These are phyloP conservation scores for Drosophila anomalata DNA, from an alignment of 2,888 invertebrate species.

Conservation along the genomic window DNA sequence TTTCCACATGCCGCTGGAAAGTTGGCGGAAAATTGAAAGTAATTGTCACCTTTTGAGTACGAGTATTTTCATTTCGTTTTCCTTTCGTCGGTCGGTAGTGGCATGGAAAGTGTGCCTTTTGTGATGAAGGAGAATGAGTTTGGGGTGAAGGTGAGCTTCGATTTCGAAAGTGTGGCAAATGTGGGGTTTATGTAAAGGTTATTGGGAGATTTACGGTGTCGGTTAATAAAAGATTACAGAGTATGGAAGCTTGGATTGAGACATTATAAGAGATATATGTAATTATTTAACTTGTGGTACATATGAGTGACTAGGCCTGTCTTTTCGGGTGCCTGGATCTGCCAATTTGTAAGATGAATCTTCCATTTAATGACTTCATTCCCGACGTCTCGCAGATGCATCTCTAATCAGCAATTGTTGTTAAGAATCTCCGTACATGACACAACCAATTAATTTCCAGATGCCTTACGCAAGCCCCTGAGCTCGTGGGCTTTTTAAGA, in stretches of 20 bases:
- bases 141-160: constrained; percentile 34
- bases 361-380: constrained; percentile 42
- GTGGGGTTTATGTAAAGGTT: constrained; percentile 2
- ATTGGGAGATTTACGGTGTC: neutral
- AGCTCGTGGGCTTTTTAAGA: constrained; percentile 3
- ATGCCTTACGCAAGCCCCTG: constrained; percentile 46
- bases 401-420: constrained; percentile 45
- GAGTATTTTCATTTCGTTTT: constrained; percentile 36
- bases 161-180: constrained; percentile 32
- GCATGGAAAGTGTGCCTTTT: constrained; percentile 56
- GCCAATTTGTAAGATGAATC: constrained; percentile 24
- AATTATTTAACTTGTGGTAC: neutral
- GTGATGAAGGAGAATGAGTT: constrained; percentile 24
- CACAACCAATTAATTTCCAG: constrained; percentile 70
- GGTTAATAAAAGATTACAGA: neutral
- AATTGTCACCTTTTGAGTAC: constrained; percentile 67
- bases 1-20: constrained; percentile 38
- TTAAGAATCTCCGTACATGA: constrained; percentile 52
- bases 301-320: neutral
- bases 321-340: neutral
- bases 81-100: constrained; percentile 15
- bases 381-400: constrained; percentile 22
- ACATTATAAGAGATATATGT: neutral
- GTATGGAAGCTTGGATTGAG: neutral
- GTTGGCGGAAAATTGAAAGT: constrained; percentile 69